phyloP scores from a whole-genome alignment of 2,797 vertebrate species.

The Vireo griseus region DNA sequence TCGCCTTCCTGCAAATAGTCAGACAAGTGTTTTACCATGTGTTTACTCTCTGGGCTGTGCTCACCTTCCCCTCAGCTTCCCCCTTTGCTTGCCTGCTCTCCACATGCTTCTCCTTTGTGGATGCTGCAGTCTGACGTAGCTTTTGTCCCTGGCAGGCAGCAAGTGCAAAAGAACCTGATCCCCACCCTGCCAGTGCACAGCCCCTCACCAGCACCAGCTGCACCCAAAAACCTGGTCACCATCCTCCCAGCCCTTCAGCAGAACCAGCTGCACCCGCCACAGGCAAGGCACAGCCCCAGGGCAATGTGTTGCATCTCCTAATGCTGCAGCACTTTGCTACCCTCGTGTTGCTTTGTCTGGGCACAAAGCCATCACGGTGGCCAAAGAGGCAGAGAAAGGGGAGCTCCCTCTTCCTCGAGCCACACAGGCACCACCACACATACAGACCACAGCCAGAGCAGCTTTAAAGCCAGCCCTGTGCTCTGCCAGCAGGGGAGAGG shows the following conservation, averaged over 20 bases:
- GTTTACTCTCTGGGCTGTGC: background rate
- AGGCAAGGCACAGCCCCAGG: background rate
- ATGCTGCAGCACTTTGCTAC: background rate
- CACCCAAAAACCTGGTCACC: background rate
- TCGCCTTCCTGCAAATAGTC: background rate
- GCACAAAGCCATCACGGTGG: background rate
- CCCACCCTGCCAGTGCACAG: background rate
- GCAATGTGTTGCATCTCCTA: accelerated
- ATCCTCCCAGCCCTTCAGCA: background rate
- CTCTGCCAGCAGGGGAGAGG: background rate
- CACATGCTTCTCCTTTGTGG: background rate
- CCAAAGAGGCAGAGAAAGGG: background rate
- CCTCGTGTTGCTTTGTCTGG: background rate
- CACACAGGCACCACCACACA: background rate
- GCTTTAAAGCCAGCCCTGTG: background rate
- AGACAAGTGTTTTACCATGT: background rate
- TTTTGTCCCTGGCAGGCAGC: background rate
- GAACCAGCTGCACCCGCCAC: background rate
- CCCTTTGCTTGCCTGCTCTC: background rate
- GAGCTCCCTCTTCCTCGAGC: background rate
- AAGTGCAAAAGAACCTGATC: accelerated
- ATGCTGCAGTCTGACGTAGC: background rate
- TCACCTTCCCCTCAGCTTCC: background rate
- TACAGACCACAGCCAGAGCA: background rate
- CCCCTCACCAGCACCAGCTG: background rate